Percentiles rank a stretch among this genome's conserved stretches.
Evolutionary conservation across 2,888 invertebrate species (phyloP).

Genomic region (Conomelus anceps): DNA sequence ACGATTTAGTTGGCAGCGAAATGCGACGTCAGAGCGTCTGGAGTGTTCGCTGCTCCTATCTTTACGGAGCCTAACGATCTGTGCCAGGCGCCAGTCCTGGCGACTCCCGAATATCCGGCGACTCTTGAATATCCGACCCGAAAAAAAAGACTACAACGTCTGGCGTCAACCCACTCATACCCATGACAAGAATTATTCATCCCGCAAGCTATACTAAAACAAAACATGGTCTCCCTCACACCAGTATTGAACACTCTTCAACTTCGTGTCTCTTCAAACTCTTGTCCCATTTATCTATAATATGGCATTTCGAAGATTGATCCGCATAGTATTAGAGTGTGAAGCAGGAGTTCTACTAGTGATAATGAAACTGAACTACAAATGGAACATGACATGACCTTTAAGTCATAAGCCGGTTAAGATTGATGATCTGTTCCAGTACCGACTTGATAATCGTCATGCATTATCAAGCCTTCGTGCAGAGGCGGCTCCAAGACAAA

Average conservation of each 20-base stretch:
- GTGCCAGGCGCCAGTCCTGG: background rate
- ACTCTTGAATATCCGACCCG: background rate
- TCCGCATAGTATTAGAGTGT: background rate
- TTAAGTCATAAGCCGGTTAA: too few species aligned
- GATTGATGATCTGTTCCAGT: too few species aligned
- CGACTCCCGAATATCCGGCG: background rate
- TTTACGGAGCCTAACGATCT: background rate
- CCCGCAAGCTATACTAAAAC: background rate
- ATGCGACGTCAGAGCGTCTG: background rate
- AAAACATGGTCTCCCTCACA: background rate
- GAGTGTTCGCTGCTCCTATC: background rate
- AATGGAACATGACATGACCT: too few species aligned
- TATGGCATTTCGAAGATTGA: background rate
- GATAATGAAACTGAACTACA: background rate
- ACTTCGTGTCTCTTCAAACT: too few species aligned
- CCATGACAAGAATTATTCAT: background rate
- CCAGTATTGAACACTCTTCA: background rate
- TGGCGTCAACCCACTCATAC: background rate
- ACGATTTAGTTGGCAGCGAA: background rate
- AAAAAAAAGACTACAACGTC: background rate
- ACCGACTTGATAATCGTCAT: too few species aligned
- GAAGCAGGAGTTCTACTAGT: background rate
- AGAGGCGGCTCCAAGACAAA: too few species aligned
- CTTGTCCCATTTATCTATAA: background rate
- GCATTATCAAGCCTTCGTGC: too few species aligned